phyloP scores from a whole-genome alignment of 2,888 invertebrate species.

The Drosophila nigricruria region DNA sequence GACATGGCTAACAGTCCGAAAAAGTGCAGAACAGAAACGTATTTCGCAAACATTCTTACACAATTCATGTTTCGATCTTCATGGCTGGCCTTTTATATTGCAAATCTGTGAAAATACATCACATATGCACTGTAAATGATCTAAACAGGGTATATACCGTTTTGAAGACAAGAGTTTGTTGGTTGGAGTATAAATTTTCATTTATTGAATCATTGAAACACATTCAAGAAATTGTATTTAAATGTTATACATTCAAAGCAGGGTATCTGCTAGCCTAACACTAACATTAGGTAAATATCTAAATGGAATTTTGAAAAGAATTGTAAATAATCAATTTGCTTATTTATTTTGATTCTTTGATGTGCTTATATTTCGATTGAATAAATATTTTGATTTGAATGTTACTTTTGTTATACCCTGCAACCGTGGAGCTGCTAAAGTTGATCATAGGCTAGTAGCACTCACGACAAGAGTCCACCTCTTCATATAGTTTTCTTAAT shows the following conservation, averaged over 20 bases:
- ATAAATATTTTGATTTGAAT: not conserved
- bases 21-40: constrained; percentile 10
- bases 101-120: too few relatives aligned
- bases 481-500: too few relatives aligned
- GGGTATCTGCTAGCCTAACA: not conserved
- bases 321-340: not conserved
- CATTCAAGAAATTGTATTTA: not conserved
- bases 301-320: not conserved
- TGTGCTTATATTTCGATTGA: too few relatives aligned
- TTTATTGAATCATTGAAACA: not conserved
- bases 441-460: too few relatives aligned
- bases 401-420: not conserved
- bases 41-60: constrained; percentile 18
- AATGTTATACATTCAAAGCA: not conserved
- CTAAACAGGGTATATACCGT: not conserved
- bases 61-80: not conserved
- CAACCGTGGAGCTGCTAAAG: too few relatives aligned
- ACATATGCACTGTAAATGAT: not conserved
- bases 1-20: constrained; percentile 7
- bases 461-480: too few relatives aligned
- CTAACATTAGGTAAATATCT: not conserved
- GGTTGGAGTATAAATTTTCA: not conserved
- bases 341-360: not conserved
- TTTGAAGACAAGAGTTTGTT: not conserved
- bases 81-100: not conserved